Base-by-base conservation (phyloP, 2,888 invertebrate species). In the Eupithecia exiguata region DNA sequence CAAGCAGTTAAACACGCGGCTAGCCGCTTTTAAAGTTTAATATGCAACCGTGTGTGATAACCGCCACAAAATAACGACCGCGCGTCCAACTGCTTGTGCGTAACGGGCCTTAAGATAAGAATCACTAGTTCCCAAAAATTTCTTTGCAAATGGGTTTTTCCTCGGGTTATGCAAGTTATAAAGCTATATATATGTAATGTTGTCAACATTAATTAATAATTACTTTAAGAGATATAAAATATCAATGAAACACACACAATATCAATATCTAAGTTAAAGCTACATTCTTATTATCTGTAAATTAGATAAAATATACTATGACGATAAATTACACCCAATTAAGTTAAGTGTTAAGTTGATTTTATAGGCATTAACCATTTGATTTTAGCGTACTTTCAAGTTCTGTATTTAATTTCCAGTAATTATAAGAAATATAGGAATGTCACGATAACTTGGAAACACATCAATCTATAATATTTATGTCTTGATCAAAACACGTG, bases 211-310 rank as follows among this genome's bases (percentile, higher is more conserved):
- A 7, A 25, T 53, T 21, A 58, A 25, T 25, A 12, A 25, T 25
- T 25, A 58, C 58, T 14, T 58, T 58, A 58, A 30, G 49, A 21
- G 30, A 62, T 62, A 18, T 18, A 68, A 68, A 36, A 49, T 36
- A 49, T 46, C 21, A 67, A 67, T 30, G 35, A 12, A 49, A 46
- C 35, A 68, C 49, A 68, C 68, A 63, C 63, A 35, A 35, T 25
- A 25, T 58, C 63, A 62, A 62, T 14, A 53, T 53, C 21, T 21
- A 12, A 21, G 58, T 25, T 58, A 58, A 58, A 58, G 58, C 58
- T 58, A 58, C 14, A 25, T 25, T 5, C 25, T 58, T 58, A 58
- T 58, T 58, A 53, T 53, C 21, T 25, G 25, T 58, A 5, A 58
- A 14, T 25, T 25, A 58, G 21, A 58, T 21, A 58, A 25, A 58